A percentile compares a stretch with the other conserved stretches of the same genome.
Evolutionary conservation across 2,888 invertebrate species (phyloP).

Genomic region (Meloe dianella): DNA sequence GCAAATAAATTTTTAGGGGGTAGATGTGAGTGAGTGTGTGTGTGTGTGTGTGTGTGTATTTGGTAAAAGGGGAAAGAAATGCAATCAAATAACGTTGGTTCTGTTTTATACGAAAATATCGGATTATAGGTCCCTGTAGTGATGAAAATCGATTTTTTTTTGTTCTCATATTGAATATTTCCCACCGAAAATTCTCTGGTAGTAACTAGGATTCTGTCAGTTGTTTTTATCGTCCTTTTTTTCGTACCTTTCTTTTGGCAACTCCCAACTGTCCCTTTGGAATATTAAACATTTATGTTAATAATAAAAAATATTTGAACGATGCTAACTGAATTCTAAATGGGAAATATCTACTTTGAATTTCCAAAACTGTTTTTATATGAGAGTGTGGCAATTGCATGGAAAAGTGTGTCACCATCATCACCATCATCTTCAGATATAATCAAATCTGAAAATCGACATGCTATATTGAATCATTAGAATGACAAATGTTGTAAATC

Average conservation of each 20-base stretch:
- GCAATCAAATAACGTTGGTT: slow-evolving; percentile 1
- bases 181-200: no score
- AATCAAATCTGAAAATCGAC: background rate
- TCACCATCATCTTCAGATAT: background rate
- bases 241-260: background rate
- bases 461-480: background rate
- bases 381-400: background rate
- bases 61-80: background rate
- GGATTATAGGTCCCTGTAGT: background rate
- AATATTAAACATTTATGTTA: slow-evolving; percentile 27
- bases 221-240: slow-evolving; percentile 8
- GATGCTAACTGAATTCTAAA: slow-evolving; percentile 25
- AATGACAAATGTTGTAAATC: slow-evolving; percentile 2
- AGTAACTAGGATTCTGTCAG: background rate
- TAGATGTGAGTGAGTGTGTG: background rate
- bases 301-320: slow-evolving; percentile 25
- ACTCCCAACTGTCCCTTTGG: slow-evolving; percentile 15
- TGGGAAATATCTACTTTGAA: slow-evolving; percentile 1
- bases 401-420: background rate
- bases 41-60: background rate
- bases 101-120: background rate
- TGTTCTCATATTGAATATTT: background rate
- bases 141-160: slow-evolving; percentile 6
- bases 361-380: background rate
- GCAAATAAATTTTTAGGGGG: background rate